Conservation (phyloP, 2,113 vertebrate species). For the Oxyruncus cristatus region DNA sequence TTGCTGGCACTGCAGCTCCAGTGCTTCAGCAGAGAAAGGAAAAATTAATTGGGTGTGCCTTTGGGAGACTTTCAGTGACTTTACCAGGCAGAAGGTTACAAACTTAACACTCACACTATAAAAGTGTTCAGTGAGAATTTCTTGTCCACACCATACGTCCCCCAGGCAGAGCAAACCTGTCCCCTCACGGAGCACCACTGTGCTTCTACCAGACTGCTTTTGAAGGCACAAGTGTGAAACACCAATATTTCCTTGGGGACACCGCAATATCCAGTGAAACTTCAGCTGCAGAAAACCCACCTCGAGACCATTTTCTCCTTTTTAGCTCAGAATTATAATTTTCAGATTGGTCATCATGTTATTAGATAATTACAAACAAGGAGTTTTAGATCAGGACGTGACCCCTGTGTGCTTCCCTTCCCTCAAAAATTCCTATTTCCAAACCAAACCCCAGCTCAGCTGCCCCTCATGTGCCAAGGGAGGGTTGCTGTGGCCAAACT, state of each 20-base stretch:
- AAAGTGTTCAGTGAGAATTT: background rate
- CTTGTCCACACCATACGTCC: background rate
- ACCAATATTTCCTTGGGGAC: background rate
- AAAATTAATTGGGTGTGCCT: background rate
- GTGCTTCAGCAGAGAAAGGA: background rate
- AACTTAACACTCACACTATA: background rate
- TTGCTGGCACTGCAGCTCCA: background rate
- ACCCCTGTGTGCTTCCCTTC: accelerated
- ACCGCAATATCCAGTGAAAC: background rate
- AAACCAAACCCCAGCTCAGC: background rate
- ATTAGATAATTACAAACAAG: background rate
- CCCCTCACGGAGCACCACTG: background rate
- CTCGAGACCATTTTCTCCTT: background rate
- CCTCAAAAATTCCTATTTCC: background rate
- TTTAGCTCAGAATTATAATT: accelerated
- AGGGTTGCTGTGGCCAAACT: background rate
- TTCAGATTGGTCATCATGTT: background rate
- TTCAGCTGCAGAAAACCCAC: background rate
- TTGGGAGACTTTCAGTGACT: background rate
- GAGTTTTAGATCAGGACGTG: background rate
- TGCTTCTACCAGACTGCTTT: background rate
- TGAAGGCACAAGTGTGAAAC: background rate
- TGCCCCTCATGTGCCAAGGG: accelerated
- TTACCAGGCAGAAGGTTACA: background rate
- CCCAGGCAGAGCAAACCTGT: background rate